A percentile compares a stretch with the other conserved stretches of the same genome.
These are phyloP conservation scores for Butastur rufipennis DNA, from an alignment of 2,113 vertebrate genomes.

Conservation along the genomic window DNA sequence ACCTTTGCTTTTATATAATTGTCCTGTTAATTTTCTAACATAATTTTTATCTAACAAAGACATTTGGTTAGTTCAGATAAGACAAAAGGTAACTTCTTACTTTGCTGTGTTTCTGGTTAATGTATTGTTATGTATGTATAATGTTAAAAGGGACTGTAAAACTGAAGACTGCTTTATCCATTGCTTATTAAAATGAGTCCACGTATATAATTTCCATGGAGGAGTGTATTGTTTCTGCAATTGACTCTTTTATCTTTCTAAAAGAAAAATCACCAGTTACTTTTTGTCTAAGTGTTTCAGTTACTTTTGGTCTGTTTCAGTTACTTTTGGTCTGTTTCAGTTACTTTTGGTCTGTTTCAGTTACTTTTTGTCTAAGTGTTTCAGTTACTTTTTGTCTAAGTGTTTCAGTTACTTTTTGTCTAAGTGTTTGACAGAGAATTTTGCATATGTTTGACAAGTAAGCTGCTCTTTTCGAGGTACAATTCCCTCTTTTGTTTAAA, in stretches of 20 bases:
- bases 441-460: background rate
- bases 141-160: background rate
- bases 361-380: too few species aligned
- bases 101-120: background rate
- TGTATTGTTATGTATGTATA: background rate
- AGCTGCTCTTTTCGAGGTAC: background rate
- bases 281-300: background rate
- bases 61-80: background rate
- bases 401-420: background rate
- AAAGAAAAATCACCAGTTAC: background rate
- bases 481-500: background rate
- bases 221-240: background rate
- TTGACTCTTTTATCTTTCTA: background rate
- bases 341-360: background rate
- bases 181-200: background rate
- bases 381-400: too few species aligned
- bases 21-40: background rate
- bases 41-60: background rate
- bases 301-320: too few species aligned
- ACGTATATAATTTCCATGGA: background rate
- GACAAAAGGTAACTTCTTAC: background rate
- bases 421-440: background rate
- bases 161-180: background rate
- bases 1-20: background rate
- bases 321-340: too few species aligned